Conservation (phyloP, 2,888 invertebrate species). For the Nudaria mundana region DNA sequence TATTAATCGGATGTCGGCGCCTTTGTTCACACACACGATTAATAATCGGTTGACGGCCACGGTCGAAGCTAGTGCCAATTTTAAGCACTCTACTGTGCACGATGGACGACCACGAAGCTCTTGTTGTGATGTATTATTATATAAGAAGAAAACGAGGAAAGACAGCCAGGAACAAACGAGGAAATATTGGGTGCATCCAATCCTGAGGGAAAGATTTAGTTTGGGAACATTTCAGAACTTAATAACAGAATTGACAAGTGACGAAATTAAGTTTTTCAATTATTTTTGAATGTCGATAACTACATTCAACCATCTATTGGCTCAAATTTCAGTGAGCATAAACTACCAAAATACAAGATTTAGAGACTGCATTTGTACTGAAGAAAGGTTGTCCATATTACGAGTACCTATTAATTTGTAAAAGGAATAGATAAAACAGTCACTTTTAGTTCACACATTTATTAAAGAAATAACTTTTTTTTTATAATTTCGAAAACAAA, state of each 20-base stretch:
- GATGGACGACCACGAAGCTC: background rate
- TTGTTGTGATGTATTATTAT: background rate
- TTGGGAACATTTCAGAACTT: background rate
- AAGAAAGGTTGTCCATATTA: conserved; percentile 16
- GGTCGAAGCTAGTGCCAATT: conserved; percentile 9
- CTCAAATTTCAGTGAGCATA: conserved; percentile 8
- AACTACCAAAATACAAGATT: conserved; percentile 17
- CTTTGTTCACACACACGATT: conserved; percentile 7
- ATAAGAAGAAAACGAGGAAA: background rate
- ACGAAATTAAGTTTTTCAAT: background rate
- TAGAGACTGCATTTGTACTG: conserved; percentile 22
- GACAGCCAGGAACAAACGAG: background rate
- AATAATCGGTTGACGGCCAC: conserved; percentile 13
- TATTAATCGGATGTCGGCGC: conserved; percentile 3
- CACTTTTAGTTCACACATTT: background rate
- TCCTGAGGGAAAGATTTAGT: conserved; percentile 1
- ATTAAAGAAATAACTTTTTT: background rate
- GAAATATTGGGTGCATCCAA: background rate
- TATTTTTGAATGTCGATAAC: background rate
- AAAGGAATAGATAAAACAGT: background rate
- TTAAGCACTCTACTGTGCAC: background rate
- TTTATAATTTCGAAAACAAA: no score
- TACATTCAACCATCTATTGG: background rate
- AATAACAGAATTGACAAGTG: background rate
- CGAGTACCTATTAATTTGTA: conserved; percentile 10